Conservation (phyloP, 1,140 invertebrate species). For the Diuraphis noxia region DNA sequence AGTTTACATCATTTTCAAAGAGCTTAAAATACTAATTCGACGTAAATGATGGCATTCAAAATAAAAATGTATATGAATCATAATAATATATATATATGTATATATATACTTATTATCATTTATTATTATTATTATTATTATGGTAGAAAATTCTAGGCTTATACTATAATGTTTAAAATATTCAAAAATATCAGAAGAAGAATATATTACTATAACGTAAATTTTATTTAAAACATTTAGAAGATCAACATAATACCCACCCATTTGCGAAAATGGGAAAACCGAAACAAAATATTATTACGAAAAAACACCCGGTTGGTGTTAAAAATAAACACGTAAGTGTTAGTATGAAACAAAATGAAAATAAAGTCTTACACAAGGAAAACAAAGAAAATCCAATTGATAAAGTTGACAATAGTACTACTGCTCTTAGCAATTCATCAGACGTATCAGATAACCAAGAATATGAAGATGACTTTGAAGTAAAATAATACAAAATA, state of each 20-base stretch:
- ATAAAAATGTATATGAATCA: not conserved
- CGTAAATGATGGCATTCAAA: not conserved
- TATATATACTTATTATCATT: too few relatives aligned
- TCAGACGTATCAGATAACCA: not conserved
- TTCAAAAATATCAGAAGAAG: not conserved
- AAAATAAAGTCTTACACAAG: not conserved
- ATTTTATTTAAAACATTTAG: not conserved
- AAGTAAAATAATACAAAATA: slow-evolving; percentile 9
- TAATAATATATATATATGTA: not conserved
- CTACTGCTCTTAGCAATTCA: not conserved
- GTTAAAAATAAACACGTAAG: not conserved
- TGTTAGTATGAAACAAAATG: not conserved
- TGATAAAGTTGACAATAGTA: not conserved
- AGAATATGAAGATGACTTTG: slow-evolving; percentile 44
- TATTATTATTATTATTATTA: not conserved
- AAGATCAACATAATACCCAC: not conserved
- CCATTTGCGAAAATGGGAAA: not conserved
- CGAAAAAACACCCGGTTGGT: not conserved
- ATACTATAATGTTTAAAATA: not conserved
- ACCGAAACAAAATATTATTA: not conserved
- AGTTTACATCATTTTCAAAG: not conserved
- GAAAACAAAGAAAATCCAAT: not conserved
- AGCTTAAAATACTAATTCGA: not conserved
- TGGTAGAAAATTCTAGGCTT: not conserved
- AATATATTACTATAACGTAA: not conserved